These are phyloP conservation scores for Porphyrio hochstetteri DNA, from an alignment of 2,113 vertebrate genomes.

Conservation along the genomic window DNA sequence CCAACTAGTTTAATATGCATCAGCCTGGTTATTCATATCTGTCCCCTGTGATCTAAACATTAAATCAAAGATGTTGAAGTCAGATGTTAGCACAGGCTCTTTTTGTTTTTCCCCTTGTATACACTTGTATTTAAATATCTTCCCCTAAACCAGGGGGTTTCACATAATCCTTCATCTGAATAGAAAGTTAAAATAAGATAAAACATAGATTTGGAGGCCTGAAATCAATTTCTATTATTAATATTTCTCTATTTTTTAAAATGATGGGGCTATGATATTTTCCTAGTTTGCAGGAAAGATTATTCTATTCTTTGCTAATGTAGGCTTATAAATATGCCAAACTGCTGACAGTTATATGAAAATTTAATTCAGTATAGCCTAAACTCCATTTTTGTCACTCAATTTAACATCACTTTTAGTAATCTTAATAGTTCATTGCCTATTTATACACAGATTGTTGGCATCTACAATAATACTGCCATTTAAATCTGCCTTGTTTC, in stretches of 20 bases:
- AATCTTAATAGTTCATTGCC: constrained; percentile 4
- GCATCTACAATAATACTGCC: constrained; percentile 19
- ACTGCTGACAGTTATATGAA: constrained; percentile 4
- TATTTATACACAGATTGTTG: constrained; percentile 23
- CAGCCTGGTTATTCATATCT: constrained; percentile 53
- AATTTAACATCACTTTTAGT: constrained; percentile 23
- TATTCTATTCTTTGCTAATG: constrained; percentile 30
- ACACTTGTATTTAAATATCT: constrained; percentile 6
- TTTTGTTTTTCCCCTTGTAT: constrained; percentile 12
- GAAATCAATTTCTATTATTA: constrained; percentile 18
- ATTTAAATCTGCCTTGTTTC: not conserved
- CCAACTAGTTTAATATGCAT: constrained; percentile 42
- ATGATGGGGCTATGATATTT: constrained; percentile 4
- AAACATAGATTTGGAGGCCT: not conserved
- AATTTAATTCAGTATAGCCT: constrained; percentile 41
- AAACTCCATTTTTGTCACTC: constrained; percentile 34
- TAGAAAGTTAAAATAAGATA: not conserved
- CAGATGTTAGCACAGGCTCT: not conserved
- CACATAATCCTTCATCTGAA: not conserved
- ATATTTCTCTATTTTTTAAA: constrained; percentile 11
- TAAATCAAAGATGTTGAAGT: constrained; percentile 50
- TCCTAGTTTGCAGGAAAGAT: not conserved
- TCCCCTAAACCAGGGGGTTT: not conserved
- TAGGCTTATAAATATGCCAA: constrained; percentile 48
- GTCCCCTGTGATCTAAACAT: constrained; percentile 38